phyloP scores from a whole-genome alignment of 2,888 invertebrate genomes.

The Trichacis sp. region DNA sequence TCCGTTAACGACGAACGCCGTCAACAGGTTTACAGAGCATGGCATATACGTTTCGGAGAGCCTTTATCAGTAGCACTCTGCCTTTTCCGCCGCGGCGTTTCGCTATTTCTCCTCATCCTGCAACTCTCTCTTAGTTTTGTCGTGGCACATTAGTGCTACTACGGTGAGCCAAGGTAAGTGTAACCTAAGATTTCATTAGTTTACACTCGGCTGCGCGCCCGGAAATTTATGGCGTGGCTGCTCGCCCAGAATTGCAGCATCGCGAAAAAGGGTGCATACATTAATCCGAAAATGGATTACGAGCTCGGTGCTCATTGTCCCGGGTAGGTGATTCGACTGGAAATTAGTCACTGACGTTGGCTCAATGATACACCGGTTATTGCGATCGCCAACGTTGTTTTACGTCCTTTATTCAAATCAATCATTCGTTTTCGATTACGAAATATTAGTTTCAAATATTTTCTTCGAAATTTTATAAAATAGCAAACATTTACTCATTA shows the following conservation, averaged over 20 bases:
- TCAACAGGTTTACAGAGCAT: neutral
- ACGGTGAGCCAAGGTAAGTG: conserved; percentile 44
- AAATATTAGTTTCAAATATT: too few relatives aligned
- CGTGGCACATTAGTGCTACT: conserved; percentile 40
- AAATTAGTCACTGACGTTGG: conserved; percentile 28
- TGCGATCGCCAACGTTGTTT: conserved; percentile 13
- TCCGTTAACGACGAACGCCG: neutral
- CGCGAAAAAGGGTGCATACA: conserved; percentile 40
- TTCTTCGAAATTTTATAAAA: too few relatives aligned
- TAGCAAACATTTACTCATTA: too few relatives aligned
- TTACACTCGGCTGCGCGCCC: conserved; percentile 46
- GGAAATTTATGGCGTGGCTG: conserved; percentile 44
- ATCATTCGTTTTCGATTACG: too few relatives aligned
- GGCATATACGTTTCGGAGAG: neutral
- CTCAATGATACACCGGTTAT: conserved; percentile 19
- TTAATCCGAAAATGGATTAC: conserved; percentile 40
- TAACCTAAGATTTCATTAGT: conserved; percentile 52
- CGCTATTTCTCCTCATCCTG: neutral
- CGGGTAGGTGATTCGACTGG: conserved; percentile 36
- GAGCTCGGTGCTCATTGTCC: conserved; percentile 38
- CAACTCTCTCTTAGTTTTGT: conserved; percentile 25
- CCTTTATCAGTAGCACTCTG: conserved; percentile 15
- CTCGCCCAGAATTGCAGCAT: conserved; percentile 29
- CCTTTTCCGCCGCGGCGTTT: conserved; percentile 15
- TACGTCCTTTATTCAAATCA: too few relatives aligned